Evolutionary conservation across 2,888 invertebrate genomes (phyloP), one percentile per base, ranked within the genome.

Genomic region (Antheraea assamensis): DNA sequence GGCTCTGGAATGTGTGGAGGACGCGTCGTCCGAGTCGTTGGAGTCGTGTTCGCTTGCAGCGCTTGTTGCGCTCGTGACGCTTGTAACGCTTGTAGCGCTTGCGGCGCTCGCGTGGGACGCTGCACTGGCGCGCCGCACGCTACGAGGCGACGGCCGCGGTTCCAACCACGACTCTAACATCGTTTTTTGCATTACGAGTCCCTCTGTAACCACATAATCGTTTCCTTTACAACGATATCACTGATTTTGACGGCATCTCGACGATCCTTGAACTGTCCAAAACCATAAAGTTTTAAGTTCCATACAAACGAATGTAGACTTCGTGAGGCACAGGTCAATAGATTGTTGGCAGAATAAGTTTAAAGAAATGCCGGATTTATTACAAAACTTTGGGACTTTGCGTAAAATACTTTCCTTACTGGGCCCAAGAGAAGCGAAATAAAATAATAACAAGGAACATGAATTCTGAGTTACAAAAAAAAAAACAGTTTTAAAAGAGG

Each of bases 151-250:
- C 68, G 78, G 72, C 71, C 72, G 19, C 47, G 82, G 80, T 64
- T 83, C 82, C 72, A 85, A 58, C 74, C 88, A 88, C 0, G 91
- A 88, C 70, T 93, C 90, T 1, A 95, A 78, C 42, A 95, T 77
- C 0, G 88, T 83, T 74, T 91, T 91, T 76, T 95, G 95, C n/a
- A 71, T 90, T 83, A 3, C 95, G 91, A 0, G 95, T 95, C 73
- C 95, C 74, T 77, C 95, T 94, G 61, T 30, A 64, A 64, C 15
- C 61, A 13, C n/a, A n/a, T 42, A 42, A 42, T 42, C 5, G 42
- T 42, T 10, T 10, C 10, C 3, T 42, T 42, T 3, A 10, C 42
- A 42, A 35, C 3, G 35, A 35, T 7, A 35, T 42, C 10, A 42
- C 42, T 42, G 19, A 4, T 52, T 52, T 21, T 21, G 52, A 21